phyloP scores from a whole-genome alignment of 1,140 invertebrate species.

The Pentalonia nigronervosa region DNA sequence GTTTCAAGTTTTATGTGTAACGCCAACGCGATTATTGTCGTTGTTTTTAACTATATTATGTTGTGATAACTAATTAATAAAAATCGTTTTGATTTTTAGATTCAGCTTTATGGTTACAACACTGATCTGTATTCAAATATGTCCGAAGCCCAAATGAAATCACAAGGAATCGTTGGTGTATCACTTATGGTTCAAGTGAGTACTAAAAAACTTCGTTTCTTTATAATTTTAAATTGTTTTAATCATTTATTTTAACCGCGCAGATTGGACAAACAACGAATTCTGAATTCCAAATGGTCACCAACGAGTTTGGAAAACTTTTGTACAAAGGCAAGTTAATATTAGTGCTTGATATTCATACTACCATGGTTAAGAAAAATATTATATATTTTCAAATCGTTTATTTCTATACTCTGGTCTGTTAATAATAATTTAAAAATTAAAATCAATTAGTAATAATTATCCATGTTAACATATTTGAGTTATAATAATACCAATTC shows the following conservation, averaged over 20 bases:
- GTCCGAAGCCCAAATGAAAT: constrained; percentile 91
- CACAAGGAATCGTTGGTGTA: constrained; percentile 90
- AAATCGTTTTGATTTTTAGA: constrained; percentile 69
- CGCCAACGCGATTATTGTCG: neutral
- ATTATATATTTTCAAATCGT: neutral
- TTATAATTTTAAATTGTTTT: neutral
- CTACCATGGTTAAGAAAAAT: neutral
- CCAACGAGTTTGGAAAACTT: constrained; percentile 86
- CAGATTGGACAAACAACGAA: constrained; percentile 86
- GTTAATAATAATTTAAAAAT: neutral
- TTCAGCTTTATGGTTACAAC: constrained; percentile 95
- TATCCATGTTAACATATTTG: neutral
- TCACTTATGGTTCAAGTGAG: constrained; percentile 92
- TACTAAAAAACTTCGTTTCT: neutral
- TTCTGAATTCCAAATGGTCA: constrained; percentile 82
- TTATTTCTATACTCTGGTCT: neutral
- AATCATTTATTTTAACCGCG: constrained; percentile 61
- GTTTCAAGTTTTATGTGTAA: neutral
- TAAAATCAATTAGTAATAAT: neutral
- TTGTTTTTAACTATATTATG: neutral
- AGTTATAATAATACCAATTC: neutral
- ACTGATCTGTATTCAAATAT: constrained; percentile 96
- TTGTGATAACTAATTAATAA: constrained; percentile 8
- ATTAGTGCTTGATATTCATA: too few relatives aligned
- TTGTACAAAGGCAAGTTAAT: constrained; percentile 76